Evolutionary conservation across 2,888 invertebrate species (phyloP), one percentile per base, ranked within the genome.

Genomic region (Agrypnus murinus): DNA sequence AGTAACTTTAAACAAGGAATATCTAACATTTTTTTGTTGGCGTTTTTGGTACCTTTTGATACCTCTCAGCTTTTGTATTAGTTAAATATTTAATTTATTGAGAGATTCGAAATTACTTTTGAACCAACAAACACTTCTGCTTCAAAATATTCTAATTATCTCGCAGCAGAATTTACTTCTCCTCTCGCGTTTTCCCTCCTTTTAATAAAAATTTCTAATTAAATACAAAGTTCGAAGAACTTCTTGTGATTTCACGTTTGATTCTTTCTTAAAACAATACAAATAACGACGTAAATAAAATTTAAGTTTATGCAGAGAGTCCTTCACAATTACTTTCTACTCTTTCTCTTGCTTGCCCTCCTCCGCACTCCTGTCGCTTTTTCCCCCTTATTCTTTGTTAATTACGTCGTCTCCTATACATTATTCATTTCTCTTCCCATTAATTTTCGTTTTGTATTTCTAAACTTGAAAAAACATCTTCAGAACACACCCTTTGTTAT

Each of bases 371-470:
- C n/a, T n/a, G n/a, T 58, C 46, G 63, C 74, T 75, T 77, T 74
- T 75, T 74, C 76, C 76, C 63, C 75, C 72, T 75, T 71, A 73
- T 75, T 78, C 80, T 79, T 80, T 77, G 77, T 77, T 80, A 79
- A 79, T 81, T 79, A 77, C 80, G 77, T 46, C 65, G 57, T 74
- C 77, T 74, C 73, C 70, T 74, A 77, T 81, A 76, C 80, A 80
- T 79, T 79, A 80, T 80, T 80, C 80, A 80, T 80, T 75, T 74
- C 74, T 75, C 73, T 77, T 76, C 75, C 80, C 79, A 81, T 81
- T 81, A 82, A 81, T 81, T 81, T 81, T 79, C 80, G 79, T 80
- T 81, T 79, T 78, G 69, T 70, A 65, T 70, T 59, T 65, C 69
- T 55, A 45, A 55, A 55, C 62, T 62, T 53, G 19, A 53, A 68